phyloP scores from a whole-genome alignment of 2,797 vertebrate genomes.

The Kryptopterus vitreolus region DNA sequence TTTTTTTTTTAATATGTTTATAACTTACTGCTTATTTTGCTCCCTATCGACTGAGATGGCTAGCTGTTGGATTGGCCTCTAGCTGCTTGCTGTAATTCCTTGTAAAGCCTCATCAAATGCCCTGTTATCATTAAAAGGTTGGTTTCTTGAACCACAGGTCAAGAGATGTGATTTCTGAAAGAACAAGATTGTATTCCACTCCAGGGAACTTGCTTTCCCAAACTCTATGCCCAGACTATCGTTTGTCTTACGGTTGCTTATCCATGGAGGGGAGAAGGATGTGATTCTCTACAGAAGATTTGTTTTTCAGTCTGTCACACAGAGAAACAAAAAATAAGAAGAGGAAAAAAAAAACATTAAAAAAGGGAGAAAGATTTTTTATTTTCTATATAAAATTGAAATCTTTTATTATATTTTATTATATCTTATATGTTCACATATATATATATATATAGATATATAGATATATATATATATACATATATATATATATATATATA shows the following conservation, averaged over 20 bases:
- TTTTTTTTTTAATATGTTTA: no score
- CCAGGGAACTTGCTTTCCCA: neutral
- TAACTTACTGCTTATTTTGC: neutral
- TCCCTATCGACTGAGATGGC: neutral
- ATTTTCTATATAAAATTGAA: no score
- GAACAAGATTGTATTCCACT: conserved; percentile 1
- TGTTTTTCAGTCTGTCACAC: neutral
- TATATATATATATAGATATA: no score
- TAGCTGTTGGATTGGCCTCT: neutral
- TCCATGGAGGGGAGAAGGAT: neutral
- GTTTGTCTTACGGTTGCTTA: neutral
- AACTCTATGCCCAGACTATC: neutral
- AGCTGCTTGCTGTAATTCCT: neutral
- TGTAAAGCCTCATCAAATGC: neutral
- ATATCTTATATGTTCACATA: no score
- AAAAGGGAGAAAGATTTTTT: neutral
- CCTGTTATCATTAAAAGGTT: conserved; percentile 7
- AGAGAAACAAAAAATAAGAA: neutral
- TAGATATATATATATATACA: no score
- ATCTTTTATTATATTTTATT: no score
- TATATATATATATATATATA: no score
- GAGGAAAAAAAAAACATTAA: neutral
- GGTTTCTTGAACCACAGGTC: conserved; percentile 2
- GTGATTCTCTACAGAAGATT: neutral
- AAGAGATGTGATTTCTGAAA: conserved; percentile 13